A percentile compares a stretch with the other conserved stretches of the same genome.
Evolutionary conservation across 1,140 invertebrate genomes (phyloP).

Genomic region (Apis florea): DNA sequence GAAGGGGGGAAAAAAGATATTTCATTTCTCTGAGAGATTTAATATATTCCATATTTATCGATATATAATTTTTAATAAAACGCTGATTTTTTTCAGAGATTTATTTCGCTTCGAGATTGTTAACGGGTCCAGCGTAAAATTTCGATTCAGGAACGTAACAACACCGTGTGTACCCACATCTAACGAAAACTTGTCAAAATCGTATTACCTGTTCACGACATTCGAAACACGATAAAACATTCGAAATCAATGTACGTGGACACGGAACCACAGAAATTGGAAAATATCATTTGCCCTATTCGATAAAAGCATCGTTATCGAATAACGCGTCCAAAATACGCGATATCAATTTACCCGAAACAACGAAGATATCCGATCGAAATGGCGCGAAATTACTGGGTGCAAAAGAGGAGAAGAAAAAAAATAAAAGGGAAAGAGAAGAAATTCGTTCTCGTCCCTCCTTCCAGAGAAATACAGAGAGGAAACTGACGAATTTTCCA

Average conservation of each 20-base stretch:
- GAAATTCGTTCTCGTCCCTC: too few relatives aligned
- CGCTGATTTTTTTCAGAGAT: too few relatives aligned
- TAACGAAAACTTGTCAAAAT: neutral
- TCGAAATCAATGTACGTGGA: neutral
- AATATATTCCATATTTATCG: too few relatives aligned
- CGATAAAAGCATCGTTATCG: neutral
- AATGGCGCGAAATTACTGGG: neutral
- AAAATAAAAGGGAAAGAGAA: too few relatives aligned
- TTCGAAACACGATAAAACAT: neutral
- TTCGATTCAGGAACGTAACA: neutral
- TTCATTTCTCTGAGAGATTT: too few relatives aligned
- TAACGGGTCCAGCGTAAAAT: too few relatives aligned
- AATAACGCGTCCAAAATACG: neutral
- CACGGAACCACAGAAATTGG: too few relatives aligned
- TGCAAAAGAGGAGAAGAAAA: too few relatives aligned
- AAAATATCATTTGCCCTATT: neutral
- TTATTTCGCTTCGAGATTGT: too few relatives aligned
- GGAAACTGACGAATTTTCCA: conserved; percentile 16
- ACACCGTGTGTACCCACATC: neutral
- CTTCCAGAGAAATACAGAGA: neutral
- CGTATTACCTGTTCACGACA: neutral
- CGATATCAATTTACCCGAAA: neutral
- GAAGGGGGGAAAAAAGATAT: too few relatives aligned
- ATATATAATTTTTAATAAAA: too few relatives aligned
- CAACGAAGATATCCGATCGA: neutral